Percentiles rank a stretch among this genome's conserved stretches.
phyloP scores from a whole-genome alignment of 1,140 invertebrate species.

The Scaptomyza graminum region DNA sequence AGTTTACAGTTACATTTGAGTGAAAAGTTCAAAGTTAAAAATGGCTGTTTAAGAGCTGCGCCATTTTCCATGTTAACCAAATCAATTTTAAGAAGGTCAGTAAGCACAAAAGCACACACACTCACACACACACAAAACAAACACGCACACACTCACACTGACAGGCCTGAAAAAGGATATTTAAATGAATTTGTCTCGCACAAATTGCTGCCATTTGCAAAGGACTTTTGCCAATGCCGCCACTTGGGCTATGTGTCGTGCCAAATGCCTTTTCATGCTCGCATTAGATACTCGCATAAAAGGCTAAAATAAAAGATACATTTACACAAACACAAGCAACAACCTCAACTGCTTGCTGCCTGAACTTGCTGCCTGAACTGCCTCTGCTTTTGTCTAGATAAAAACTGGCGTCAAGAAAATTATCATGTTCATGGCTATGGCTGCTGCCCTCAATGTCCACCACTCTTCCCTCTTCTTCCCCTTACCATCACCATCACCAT shows the following conservation, averaged over 20 bases:
- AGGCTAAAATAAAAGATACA: constrained; percentile 82
- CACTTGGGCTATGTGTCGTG: constrained; percentile 78
- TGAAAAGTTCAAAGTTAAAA: constrained; percentile 68
- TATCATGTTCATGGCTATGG: constrained; percentile 77
- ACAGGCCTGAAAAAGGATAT: constrained; percentile 60
- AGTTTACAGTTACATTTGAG: constrained; percentile 65
- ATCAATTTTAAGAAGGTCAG: constrained; percentile 78
- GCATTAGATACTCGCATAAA: constrained; percentile 73
- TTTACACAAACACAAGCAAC: constrained; percentile 66
- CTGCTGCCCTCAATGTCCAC: constrained; percentile 29
- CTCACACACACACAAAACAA: constrained; percentile 7
- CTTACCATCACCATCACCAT: neutral
- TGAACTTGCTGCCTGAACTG: constrained; percentile 21
- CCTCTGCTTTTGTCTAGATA: constrained; percentile 71
- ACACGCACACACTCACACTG: constrained; percentile 7
- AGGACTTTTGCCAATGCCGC: constrained; percentile 66
- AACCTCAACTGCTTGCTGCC: constrained; percentile 13
- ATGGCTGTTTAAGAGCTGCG: constrained; percentile 49
- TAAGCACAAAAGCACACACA: constrained; percentile 14
- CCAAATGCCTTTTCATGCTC: constrained; percentile 71
- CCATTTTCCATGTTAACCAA: constrained; percentile 49
- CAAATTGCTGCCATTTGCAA: constrained; percentile 79
- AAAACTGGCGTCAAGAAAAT: constrained; percentile 82
- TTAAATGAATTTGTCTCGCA: constrained; percentile 82
- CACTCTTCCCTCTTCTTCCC: neutral